A percentile compares a stretch with the other conserved stretches of the same genome.
Conservation (phyloP, 2,113 vertebrate species). For the Agapornis roseicollis region DNA sequence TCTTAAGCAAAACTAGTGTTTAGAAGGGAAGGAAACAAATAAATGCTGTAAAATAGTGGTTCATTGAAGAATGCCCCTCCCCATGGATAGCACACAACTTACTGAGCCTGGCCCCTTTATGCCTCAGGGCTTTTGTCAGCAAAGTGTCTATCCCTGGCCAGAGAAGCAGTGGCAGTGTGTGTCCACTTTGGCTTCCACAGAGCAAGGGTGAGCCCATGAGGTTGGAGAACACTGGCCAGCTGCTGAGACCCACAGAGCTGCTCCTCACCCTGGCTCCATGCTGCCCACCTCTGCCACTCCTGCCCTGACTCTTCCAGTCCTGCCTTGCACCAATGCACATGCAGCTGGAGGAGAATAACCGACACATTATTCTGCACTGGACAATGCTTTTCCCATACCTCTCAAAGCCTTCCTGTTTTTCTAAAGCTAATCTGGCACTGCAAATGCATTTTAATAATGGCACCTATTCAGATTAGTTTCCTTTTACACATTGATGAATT, state of each 20-base stretch:
- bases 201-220: accelerated
- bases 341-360: neutral
- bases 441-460: conserved; percentile 38
- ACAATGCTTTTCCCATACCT: conserved; percentile 28
- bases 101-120: neutral
- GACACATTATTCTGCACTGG: neutral
- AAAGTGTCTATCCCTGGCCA: neutral
- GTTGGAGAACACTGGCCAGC: neutral
- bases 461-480: conserved; percentile 49
- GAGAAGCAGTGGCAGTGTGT: neutral
- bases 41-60: neutral
- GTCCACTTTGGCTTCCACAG: neutral
- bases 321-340: neutral
- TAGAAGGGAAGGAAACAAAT: conserved; percentile 21
- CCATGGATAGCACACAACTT: neutral
- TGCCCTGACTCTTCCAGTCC: neutral
- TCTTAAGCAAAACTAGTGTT: neutral
- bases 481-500: conserved; percentile 9
- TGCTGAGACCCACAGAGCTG: neutral
- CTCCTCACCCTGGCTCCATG: accelerated
- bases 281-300: neutral
- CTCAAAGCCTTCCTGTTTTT: conserved; percentile 57
- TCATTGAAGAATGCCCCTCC: neutral
- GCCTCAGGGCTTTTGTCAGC: neutral
- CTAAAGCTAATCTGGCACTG: conserved; percentile 31